phyloP scores from a whole-genome alignment of 2,888 invertebrate species.

The Pheosia tremula region DNA sequence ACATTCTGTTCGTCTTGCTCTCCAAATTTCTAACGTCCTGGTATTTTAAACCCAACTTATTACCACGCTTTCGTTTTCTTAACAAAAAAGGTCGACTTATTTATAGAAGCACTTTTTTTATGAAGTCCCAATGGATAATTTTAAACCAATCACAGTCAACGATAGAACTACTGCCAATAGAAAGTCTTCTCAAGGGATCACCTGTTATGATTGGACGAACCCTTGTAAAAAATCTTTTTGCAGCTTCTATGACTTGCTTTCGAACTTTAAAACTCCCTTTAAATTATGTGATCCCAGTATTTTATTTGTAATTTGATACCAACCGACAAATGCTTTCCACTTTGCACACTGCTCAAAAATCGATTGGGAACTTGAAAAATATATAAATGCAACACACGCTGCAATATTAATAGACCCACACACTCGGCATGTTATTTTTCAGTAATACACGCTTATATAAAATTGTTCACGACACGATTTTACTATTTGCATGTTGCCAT shows the following conservation, averaged over 20 bases:
- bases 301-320: slow-evolving; percentile 40
- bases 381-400: slow-evolving; percentile 48
- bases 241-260: slow-evolving; percentile 12
- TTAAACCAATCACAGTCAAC: background rate
- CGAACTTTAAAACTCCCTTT: slow-evolving; percentile 17
- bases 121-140: background rate
- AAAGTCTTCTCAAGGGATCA: background rate
- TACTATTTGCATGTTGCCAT: slow-evolving; percentile 31
- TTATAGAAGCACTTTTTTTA: background rate
- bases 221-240: background rate
- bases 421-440: slow-evolving; percentile 36
- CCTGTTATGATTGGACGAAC: background rate
- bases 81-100: background rate
- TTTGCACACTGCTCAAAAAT: slow-evolving; percentile 48
- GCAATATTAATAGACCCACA: slow-evolving; percentile 25
- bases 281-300: slow-evolving; percentile 42
- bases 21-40: slow-evolving; percentile 39
- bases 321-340: slow-evolving; percentile 42
- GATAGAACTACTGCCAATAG: background rate
- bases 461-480: slow-evolving; percentile 50
- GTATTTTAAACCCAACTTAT: slow-evolving; percentile 49
- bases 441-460: slow-evolving; percentile 27
- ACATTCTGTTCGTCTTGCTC: slow-evolving; percentile 32
- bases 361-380: slow-evolving; percentile 21
- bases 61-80: slow-evolving; percentile 34